Conservation (phyloP, 2,888 invertebrate species). For the Drosophila kanekoi region DNA sequence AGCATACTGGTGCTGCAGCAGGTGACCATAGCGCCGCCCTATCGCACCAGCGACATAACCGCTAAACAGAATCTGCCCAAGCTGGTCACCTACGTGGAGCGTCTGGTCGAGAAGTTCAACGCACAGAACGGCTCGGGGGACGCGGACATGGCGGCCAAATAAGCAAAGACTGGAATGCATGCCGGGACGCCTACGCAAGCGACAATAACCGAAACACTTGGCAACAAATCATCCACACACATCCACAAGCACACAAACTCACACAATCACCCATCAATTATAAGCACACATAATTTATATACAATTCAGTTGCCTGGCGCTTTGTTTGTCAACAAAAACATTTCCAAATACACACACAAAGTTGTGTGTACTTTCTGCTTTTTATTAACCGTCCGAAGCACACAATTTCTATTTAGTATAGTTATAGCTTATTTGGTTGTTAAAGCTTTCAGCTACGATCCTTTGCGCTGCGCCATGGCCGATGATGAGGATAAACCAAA, state of each 20-base stretch:
- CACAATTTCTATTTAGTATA: no score
- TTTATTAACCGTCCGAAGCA: neutral
- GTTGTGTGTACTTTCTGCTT: slow-evolving; percentile 7
- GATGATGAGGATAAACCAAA: slow-evolving; percentile 74
- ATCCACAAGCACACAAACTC: neutral
- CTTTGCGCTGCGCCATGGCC: slow-evolving; percentile 47
- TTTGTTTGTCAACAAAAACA: slow-evolving; percentile 66
- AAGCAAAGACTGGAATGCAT: neutral
- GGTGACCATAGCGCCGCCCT: slow-evolving; percentile 43
- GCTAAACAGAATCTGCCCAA: slow-evolving; percentile 20
- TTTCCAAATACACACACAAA: slow-evolving; percentile 16
- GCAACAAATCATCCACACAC: slow-evolving; percentile 1
- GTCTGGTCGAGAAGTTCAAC: slow-evolving; percentile 40
- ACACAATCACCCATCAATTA: neutral
- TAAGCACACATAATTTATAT: neutral
- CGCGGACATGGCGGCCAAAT: neutral
- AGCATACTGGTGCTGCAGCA: slow-evolving; percentile 38
- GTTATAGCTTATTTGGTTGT: no score
- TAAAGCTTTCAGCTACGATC: neutral
- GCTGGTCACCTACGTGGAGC: slow-evolving; percentile 31
- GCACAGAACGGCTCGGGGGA: slow-evolving; percentile 7
- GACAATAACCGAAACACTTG: neutral
- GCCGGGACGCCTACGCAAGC: neutral
- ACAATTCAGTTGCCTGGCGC: slow-evolving; percentile 41
- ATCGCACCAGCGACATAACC: slow-evolving; percentile 35